Evolutionary conservation across 1,140 invertebrate species (phyloP).

Genomic region (Piezodorus guildinii): DNA sequence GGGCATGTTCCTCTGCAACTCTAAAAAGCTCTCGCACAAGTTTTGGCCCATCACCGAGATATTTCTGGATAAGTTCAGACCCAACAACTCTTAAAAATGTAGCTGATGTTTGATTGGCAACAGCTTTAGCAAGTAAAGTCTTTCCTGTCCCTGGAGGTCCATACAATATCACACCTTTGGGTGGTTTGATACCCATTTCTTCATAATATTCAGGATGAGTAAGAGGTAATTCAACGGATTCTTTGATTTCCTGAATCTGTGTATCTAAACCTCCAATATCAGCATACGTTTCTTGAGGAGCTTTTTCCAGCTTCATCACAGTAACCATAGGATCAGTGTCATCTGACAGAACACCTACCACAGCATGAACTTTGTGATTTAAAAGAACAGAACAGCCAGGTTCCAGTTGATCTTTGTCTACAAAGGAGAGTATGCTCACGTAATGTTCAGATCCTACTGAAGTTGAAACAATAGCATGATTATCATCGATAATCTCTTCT

Average conservation of each 20-base stretch:
- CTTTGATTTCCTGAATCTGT: conserved; percentile 99
- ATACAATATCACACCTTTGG: conserved; percentile 98
- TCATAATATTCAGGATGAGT: conserved; percentile 99
- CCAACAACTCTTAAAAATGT: conserved; percentile 98
- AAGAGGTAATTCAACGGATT: conserved; percentile 95
- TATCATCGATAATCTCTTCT: conserved; percentile 99
- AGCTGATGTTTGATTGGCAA: conserved; percentile 98
- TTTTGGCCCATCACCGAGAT: conserved; percentile 98
- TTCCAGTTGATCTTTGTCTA: conserved; percentile 98
- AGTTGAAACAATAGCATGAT: conserved; percentile 99
- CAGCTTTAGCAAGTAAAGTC: conserved; percentile 95
- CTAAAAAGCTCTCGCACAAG: conserved; percentile 93
- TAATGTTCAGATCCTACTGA: conserved; percentile 99
- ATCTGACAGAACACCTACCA: conserved; percentile 95
- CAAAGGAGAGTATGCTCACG: conserved; percentile 97
- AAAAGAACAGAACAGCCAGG: conserved; percentile 97
- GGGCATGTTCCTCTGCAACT: conserved; percentile 98
- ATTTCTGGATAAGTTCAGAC: conserved; percentile 98
- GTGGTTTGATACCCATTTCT: conserved; percentile 99
- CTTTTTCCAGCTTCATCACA: conserved; percentile 99
- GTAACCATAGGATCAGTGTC: conserved; percentile 99
- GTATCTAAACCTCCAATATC: conserved; percentile 98
- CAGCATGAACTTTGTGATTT: conserved; percentile 98
- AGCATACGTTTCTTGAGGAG: conserved; percentile 98
- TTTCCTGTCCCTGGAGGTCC: conserved; percentile 97